phyloP scores from a whole-genome alignment of 2,113 vertebrate species.

The Okapia johnstoni region DNA sequence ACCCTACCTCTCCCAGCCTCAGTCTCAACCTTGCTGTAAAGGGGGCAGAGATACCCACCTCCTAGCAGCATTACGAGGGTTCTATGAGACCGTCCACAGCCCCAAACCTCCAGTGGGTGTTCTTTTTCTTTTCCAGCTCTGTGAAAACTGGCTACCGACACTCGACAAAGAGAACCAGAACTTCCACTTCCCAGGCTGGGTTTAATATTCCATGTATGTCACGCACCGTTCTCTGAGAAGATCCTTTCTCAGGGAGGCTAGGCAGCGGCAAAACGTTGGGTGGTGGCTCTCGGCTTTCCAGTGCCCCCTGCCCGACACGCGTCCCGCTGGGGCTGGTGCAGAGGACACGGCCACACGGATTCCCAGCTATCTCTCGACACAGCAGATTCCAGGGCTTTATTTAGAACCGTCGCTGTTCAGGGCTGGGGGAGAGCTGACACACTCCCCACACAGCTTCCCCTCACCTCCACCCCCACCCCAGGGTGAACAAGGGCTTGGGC shows the following conservation, averaged over 20 bases:
- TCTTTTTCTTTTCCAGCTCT: background rate
- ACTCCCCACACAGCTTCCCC: background rate
- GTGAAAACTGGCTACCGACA: fast-evolving
- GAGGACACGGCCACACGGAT: background rate
- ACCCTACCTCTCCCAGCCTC: background rate
- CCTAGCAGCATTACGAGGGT: background rate
- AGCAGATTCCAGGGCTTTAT: constrained; percentile 12
- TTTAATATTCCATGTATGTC: fast-evolving
- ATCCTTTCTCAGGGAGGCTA: background rate
- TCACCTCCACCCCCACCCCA: background rate
- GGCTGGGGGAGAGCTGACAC: too few species aligned
- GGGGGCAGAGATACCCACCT: background rate
- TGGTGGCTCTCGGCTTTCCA: background rate
- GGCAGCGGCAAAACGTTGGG: too few species aligned
- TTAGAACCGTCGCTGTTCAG: background rate
- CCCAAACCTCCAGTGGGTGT: fast-evolving
- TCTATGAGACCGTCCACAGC: background rate
- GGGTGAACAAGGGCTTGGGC: background rate
- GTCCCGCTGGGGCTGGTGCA: background rate
- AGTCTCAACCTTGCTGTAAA: background rate
- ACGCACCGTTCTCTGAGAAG: fast-evolving
- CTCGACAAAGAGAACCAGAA: fast-evolving
- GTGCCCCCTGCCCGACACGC: background rate
- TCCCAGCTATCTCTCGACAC: constrained; percentile 23
- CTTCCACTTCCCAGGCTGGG: background rate